Evolutionary conservation across 2,797 vertebrate genomes (phyloP), one percentile per base, ranked within the genome.

Genomic region (Zenarchopterus dispar): DNA sequence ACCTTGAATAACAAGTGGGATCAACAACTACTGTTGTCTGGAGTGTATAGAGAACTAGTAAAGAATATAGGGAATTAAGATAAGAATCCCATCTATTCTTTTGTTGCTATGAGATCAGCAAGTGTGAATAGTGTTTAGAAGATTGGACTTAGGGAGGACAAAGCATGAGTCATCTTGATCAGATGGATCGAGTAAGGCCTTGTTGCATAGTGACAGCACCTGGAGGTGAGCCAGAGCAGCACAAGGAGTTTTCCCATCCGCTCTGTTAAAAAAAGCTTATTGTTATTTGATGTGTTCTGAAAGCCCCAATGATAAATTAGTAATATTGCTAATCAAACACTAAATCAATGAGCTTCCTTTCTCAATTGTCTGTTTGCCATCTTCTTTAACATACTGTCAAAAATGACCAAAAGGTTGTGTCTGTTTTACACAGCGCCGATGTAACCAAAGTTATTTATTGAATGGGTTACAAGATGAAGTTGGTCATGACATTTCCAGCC

Each of bases 21-120:
- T 10, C 2, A 36, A 36, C 33, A 36, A 10, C 33, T 36, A 13
- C 10, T 5, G 28, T 31, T 36, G 33, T 41, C 49, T 46, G 50
- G 4, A 54, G 24, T 50, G 16, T 22, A 4, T 24, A 63, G 21
- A 53, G 49, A 56, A 57, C 36, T 26, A 36, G 19, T n/a, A 19
- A 56, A 52, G 18, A 11, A 42, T 53, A 44, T 2, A 46, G 22
- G 47, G 33, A 39, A 21, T 18, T 21, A 19, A 56, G 68, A 84
- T 82, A 56, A 60, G 50, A 83, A 80, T 84, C 51, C 47, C 62
- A 80, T 77, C 62, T 69, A 52, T 54, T 28, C 26, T 41, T 52
- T 45, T 74, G 77, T 76, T 70, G 75, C 21, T 11, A 18, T 46
- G 7, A 58, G 55, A 54, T 61, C 36, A 23, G 23, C 73, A 15